phyloP scores from a whole-genome alignment of 2,113 vertebrate genomes.

The Triplophysa siluroides region DNA sequence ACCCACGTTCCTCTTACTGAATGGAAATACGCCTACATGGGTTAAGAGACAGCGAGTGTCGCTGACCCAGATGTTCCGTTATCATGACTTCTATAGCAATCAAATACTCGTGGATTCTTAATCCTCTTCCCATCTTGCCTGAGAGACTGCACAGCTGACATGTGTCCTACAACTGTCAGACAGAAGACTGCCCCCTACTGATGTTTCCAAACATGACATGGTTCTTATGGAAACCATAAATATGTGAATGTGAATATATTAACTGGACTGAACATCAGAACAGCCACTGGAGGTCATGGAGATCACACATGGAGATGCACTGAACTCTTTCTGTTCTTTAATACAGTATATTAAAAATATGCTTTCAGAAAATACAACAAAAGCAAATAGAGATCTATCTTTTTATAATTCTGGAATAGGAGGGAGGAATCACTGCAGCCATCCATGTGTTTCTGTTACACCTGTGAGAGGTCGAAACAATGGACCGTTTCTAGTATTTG shows the following conservation, averaged over 20 bases:
- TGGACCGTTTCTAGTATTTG: background rate
- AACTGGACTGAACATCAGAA: background rate
- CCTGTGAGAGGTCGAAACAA: background rate
- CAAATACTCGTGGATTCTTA: background rate
- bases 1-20: conserved; percentile 80
- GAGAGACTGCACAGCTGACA: background rate
- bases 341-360: background rate
- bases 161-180: background rate
- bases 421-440: background rate
- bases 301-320: background rate
- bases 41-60: conserved; percentile 52
- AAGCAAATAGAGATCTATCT: background rate
- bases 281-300: conserved; percentile 1
- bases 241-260: too few species aligned
- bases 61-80: conserved; percentile 8
- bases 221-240: background rate
- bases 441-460: background rate
- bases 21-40: conserved; percentile 93
- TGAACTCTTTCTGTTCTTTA: background rate
- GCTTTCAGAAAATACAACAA: background rate
- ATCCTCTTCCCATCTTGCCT: background rate
- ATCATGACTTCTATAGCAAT: conserved; percentile 16
- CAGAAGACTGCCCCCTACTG: background rate
- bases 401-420: background rate
- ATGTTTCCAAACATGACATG: background rate